These are phyloP conservation scores for Euclidia mi DNA, from an alignment of 2,888 invertebrate species.

Conservation along the genomic window DNA sequence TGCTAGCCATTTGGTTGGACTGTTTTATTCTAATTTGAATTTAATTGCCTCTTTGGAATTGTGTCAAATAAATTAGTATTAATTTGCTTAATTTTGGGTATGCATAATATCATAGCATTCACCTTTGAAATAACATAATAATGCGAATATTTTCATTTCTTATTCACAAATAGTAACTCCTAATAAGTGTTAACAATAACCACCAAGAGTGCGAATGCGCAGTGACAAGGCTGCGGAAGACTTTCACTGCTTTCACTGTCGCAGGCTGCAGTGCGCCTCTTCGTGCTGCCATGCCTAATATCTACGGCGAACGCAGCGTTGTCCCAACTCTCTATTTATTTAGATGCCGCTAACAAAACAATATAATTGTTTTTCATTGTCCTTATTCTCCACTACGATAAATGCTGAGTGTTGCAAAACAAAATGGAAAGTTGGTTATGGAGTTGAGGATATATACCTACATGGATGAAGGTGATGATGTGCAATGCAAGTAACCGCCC, in stretches of 20 bases:
- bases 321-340: constrained; percentile 85
- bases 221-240: constrained; percentile 62
- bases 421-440: constrained; percentile 82
- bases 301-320: constrained; percentile 59
- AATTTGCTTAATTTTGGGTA: constrained; percentile 3
- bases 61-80: constrained; percentile 16
- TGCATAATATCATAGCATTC: neutral
- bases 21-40: constrained; percentile 21
- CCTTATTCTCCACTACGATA: constrained; percentile 77
- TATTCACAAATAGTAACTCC: constrained; percentile 52
- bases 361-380: constrained; percentile 81
- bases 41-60: constrained; percentile 9
- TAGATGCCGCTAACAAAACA: constrained; percentile 81
- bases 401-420: constrained; percentile 79
- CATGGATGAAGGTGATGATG: constrained; percentile 81
- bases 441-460: constrained; percentile 71
- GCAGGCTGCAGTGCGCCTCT: constrained; percentile 73
- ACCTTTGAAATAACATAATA: too few species aligned
- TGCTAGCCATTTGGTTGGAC: constrained; percentile 18
- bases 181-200: constrained; percentile 71
- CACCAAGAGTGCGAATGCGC: constrained; percentile 57
- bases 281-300: constrained; percentile 68
- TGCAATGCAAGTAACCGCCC: constrained; percentile 79
- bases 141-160: too few species aligned
- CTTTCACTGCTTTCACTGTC: constrained; percentile 89